A percentile compares a stretch with the other conserved stretches of the same genome.
Evolutionary conservation across 2,113 vertebrate genomes (phyloP).

Genomic region (Phoxinus phoxinus): DNA sequence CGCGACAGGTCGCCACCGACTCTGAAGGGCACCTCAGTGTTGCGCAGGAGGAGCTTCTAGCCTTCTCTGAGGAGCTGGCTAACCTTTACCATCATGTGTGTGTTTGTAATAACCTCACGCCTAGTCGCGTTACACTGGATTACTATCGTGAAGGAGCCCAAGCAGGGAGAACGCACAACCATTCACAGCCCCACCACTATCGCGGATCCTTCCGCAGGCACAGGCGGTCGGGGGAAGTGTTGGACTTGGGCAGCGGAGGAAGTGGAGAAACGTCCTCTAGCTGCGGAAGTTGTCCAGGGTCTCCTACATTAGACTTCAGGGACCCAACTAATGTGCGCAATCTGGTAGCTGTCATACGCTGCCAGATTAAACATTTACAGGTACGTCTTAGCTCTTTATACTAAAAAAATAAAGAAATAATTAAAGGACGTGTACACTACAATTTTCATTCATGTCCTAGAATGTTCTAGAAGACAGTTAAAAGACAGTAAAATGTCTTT

Average conservation of each 20-base stretch:
- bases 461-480: neutral
- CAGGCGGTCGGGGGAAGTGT: slow-evolving; percentile 71
- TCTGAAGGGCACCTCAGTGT: slow-evolving; percentile 78
- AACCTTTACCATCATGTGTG: slow-evolving; percentile 86
- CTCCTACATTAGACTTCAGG: slow-evolving; percentile 78
- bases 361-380: slow-evolving; percentile 85
- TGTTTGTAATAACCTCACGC: slow-evolving; percentile 82
- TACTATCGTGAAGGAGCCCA: slow-evolving; percentile 76
- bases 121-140: slow-evolving; percentile 82
- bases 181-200: slow-evolving; percentile 55
- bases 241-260: slow-evolving; percentile 66
- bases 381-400: slow-evolving; percentile 53
- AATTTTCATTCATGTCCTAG: neutral
- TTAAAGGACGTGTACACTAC: neutral
- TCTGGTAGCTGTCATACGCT: slow-evolving; percentile 80
- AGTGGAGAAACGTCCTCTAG: slow-evolving; percentile 67
- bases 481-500: no score
- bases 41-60: slow-evolving; percentile 83
- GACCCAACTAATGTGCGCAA: slow-evolving; percentile 81
- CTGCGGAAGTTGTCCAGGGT: slow-evolving; percentile 71
- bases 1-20: slow-evolving; percentile 76
- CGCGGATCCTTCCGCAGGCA: slow-evolving; percentile 65
- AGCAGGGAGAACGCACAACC: slow-evolving; percentile 56
- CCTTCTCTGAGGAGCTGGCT: slow-evolving; percentile 83
- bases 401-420: neutral